Percentiles rank a stretch among this genome's conserved stretches.
These are phyloP conservation scores for Paraescarpia echinospica DNA, from an alignment of 1,140 invertebrate genomes.

Conservation along the genomic window DNA sequence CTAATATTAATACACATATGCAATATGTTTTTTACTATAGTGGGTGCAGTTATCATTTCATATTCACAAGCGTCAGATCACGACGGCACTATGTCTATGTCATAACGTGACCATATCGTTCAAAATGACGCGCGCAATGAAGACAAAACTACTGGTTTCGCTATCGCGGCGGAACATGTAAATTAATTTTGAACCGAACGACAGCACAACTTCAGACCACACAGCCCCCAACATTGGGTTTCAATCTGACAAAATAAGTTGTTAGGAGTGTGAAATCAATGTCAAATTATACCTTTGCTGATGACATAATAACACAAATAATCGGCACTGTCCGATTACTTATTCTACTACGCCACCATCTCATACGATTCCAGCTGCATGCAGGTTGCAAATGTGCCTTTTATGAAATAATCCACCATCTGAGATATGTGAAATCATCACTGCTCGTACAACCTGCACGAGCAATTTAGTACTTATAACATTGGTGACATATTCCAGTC, in stretches of 20 bases:
- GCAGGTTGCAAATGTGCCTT: not conserved
- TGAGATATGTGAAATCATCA: not conserved
- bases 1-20: too few relatives aligned
- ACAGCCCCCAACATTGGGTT: too few relatives aligned
- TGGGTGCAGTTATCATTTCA: not conserved
- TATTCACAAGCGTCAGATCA: not conserved
- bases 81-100: not conserved
- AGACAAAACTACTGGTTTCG: too few relatives aligned
- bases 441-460: not conserved
- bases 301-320: too few relatives aligned
- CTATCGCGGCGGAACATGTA: too few relatives aligned
- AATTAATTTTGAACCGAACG: not conserved
- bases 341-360: not conserved
- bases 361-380: not conserved
- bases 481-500: not conserved
- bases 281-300: too few relatives aligned
- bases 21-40: not conserved
- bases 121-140: too few relatives aligned
- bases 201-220: too few relatives aligned
- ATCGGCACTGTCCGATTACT: too few relatives aligned
- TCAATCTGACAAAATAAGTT: too few relatives aligned
- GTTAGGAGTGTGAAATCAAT: too few relatives aligned
- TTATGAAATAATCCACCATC: not conserved
- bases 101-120: not conserved
- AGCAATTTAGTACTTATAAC: not conserved